These are phyloP conservation scores for Mesorhabditis sp. DNA, from an alignment of 2,888 invertebrate species.

Conservation along the genomic window DNA sequence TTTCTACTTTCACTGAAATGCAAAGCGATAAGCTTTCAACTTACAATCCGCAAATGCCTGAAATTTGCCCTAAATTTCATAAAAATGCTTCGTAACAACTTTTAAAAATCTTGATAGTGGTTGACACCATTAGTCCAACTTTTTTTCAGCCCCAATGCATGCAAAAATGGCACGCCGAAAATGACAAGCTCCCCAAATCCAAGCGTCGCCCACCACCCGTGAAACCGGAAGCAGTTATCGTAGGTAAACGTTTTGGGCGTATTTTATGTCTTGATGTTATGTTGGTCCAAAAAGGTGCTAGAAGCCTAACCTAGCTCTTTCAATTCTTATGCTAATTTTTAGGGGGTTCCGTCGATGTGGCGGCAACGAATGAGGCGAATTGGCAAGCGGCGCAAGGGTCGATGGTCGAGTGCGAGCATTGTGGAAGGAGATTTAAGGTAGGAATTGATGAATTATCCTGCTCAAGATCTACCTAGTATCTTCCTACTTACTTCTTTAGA, in stretches of 20 bases:
- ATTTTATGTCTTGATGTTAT: too few species aligned
- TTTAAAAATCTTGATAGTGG: not conserved
- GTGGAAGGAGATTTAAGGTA: conserved; percentile 69
- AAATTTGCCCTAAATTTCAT: not conserved
- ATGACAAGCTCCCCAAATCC: conserved; percentile 65
- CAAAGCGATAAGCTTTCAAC: not conserved
- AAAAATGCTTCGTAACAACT: not conserved
- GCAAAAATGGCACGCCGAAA: conserved; percentile 68
- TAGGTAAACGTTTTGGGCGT: conserved; percentile 12
- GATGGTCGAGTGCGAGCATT: conserved; percentile 69
- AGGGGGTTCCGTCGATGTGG: conserved; percentile 48
- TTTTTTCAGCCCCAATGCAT: conserved; percentile 66
- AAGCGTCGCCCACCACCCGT: conserved; percentile 65
- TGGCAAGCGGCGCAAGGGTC: conserved; percentile 63
- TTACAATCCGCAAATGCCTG: not conserved
- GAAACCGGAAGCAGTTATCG: conserved; percentile 63
- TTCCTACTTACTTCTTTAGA: not conserved
- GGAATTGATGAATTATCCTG: not conserved
- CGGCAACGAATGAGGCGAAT: conserved; percentile 62
- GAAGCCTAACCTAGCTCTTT: too few species aligned
- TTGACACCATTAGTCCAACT: too few species aligned
- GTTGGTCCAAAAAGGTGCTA: too few species aligned
- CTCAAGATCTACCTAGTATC: too few species aligned
- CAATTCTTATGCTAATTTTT: conserved; percentile 7
- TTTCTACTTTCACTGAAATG: too few species aligned